Evolutionary conservation across 2,113 vertebrate genomes (phyloP).

Genomic region (Glareola pratincola): DNA sequence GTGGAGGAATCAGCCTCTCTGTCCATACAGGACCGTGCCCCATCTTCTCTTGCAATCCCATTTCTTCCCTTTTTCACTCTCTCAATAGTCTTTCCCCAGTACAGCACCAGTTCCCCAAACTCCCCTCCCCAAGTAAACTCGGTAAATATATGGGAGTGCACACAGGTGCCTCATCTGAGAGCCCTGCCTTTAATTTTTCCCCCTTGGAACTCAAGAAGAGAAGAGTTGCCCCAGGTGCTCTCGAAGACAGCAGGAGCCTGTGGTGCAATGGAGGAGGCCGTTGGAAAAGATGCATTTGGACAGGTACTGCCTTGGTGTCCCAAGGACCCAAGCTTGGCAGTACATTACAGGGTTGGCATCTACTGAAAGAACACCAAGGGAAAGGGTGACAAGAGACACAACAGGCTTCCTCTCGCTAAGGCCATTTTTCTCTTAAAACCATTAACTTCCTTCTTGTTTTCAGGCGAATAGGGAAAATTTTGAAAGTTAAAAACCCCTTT

Average conservation of each 20-base stretch:
- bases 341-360: too few species aligned
- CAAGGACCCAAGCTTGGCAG: not conserved
- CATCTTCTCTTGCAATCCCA: not conserved
- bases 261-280: fast-evolving
- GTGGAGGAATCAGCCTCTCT: not conserved
- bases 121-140: not conserved
- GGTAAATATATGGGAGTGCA: not conserved
- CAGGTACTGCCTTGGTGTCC: not conserved
- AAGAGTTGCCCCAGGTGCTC: not conserved
- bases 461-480: not conserved
- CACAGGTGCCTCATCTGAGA: not conserved
- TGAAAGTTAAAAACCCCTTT: not conserved
- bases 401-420: not conserved
- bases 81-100: not conserved
- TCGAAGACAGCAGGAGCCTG: fast-evolving
- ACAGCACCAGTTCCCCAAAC: not conserved
- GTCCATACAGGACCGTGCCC: fast-evolving
- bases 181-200: not conserved
- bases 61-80: not conserved
- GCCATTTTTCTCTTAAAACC: not conserved
- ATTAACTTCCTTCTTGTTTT: not conserved
- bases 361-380: not conserved
- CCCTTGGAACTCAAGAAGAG: not conserved
- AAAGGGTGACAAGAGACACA: not conserved
- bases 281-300: not conserved